Conservation (phyloP, 1,140 invertebrate species). For the Pogonus chalceus region DNA sequence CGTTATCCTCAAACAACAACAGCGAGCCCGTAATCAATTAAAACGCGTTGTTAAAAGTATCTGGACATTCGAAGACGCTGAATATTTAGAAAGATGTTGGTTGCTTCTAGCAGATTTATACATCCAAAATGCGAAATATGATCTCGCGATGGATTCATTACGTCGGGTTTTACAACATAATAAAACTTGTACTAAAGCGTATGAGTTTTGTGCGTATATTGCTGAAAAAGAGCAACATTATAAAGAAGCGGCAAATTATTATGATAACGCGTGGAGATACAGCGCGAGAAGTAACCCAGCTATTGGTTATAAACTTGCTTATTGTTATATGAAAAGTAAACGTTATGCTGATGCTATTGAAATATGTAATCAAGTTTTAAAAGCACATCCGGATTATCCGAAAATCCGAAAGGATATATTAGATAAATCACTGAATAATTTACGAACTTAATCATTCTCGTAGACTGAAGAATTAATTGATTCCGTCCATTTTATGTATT, state of each 20-base stretch:
- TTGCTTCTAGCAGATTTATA: slow-evolving; percentile 86
- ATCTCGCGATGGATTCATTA: slow-evolving; percentile 75
- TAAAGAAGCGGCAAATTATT: slow-evolving; percentile 73
- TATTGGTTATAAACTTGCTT: slow-evolving; percentile 86
- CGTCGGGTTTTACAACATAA: slow-evolving; percentile 77
- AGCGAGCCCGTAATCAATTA: slow-evolving; percentile 82
- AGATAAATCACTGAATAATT: slow-evolving; percentile 82
- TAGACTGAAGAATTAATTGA: neutral
- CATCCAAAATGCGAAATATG: slow-evolving; percentile 76
- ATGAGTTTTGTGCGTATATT: slow-evolving; percentile 79
- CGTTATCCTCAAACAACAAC: slow-evolving; percentile 81
- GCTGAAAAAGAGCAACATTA: slow-evolving; percentile 90
- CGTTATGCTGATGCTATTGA: slow-evolving; percentile 79
- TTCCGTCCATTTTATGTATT: neutral
- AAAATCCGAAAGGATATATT: slow-evolving; percentile 88
- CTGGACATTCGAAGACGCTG: slow-evolving; percentile 92
- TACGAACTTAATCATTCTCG: slow-evolving; percentile 48
- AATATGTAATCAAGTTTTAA: slow-evolving; percentile 71
- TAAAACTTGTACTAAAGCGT: slow-evolving; percentile 80
- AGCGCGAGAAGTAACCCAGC: slow-evolving; percentile 68
- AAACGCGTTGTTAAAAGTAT: slow-evolving; percentile 77
- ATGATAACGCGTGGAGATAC: slow-evolving; percentile 77
- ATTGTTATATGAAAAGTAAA: slow-evolving; percentile 85
- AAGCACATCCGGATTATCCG: slow-evolving; percentile 76
- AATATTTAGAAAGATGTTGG: slow-evolving; percentile 93